Conservation (phyloP, 2,888 invertebrate genomes). For the Unio pictorum region DNA sequence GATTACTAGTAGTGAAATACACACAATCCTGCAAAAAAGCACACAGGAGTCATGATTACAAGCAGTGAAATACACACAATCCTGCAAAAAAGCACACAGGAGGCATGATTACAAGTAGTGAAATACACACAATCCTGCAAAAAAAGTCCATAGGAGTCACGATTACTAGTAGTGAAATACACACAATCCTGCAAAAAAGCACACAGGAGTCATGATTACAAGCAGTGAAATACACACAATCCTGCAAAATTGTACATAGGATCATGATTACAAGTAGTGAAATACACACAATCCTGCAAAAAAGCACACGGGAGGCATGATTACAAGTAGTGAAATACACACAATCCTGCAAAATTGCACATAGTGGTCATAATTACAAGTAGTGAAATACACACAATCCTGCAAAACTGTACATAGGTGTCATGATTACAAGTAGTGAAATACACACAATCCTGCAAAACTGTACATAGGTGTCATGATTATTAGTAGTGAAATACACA, state of each 20-base stretch:
- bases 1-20: too few species aligned
- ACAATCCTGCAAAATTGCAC: conserved; percentile 57
- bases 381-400: too few species aligned
- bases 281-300: not conserved
- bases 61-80: not conserved
- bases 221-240: conserved; percentile 69
- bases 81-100: not conserved
- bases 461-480: not conserved
- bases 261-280: too few species aligned
- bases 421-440: too few species aligned
- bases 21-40: conserved; percentile 2
- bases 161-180: not conserved
- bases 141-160: not conserved
- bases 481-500: conserved; percentile 62
- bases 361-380: too few species aligned
- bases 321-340: conserved; percentile 61
- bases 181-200: not conserved
- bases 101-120: not conserved
- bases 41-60: not conserved
- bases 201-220: not conserved
- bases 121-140: not conserved
- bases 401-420: conserved; percentile 1
- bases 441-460: conserved; percentile 1
- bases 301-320: not conserved
- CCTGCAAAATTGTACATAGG: conserved; percentile 42